Percentiles rank a stretch among this genome's conserved stretches.
These are phyloP conservation scores for Cheilosia scutellata DNA, from an alignment of 2,888 invertebrate genomes.

Conservation along the genomic window DNA sequence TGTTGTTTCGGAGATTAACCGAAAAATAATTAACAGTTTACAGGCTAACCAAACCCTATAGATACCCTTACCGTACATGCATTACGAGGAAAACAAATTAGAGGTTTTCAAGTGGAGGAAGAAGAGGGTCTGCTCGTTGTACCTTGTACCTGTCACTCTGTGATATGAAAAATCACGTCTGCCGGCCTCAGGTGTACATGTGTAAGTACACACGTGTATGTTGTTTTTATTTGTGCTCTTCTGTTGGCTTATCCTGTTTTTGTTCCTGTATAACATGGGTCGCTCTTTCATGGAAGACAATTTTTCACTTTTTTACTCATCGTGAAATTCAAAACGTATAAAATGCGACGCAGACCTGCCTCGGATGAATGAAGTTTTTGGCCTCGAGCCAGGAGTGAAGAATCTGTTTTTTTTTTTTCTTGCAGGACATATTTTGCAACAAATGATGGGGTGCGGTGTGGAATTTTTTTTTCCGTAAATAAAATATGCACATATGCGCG, in stretches of 20 bases:
- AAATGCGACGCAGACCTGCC: slow-evolving; percentile 23
- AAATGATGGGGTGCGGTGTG: slow-evolving; percentile 12
- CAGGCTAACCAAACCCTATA: slow-evolving; percentile 15
- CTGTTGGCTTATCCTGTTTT: slow-evolving; percentile 37
- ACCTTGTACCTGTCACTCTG: slow-evolving; percentile 52
- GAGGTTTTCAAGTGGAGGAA: neutral
- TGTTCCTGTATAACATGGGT: slow-evolving; percentile 24
- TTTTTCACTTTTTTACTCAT: slow-evolving; percentile 33
- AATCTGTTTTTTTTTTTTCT: slow-evolving; percentile 16
- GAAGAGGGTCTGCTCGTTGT: slow-evolving; percentile 37
- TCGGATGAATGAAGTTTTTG: slow-evolving; percentile 34
- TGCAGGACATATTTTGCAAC: slow-evolving; percentile 10
- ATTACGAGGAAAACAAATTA: slow-evolving; percentile 5
- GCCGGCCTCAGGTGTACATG: neutral
- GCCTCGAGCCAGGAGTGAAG: slow-evolving; percentile 44
- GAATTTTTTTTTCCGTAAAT: slow-evolving; percentile 5
- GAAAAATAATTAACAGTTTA: slow-evolving; percentile 63
- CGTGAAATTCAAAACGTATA: slow-evolving; percentile 43
- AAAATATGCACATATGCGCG: slow-evolving; percentile 7
- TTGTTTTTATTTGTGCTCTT: neutral
- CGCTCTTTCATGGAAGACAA: slow-evolving; percentile 27
- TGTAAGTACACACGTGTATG: slow-evolving; percentile 27
- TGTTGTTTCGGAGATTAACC: slow-evolving; percentile 50
- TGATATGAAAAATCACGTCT: slow-evolving; percentile 64
- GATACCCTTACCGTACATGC: slow-evolving; percentile 6